These are phyloP conservation scores for Caenorhabditis zanzibari DNA, from an alignment of 2,888 invertebrate species.

Conservation along the genomic window DNA sequence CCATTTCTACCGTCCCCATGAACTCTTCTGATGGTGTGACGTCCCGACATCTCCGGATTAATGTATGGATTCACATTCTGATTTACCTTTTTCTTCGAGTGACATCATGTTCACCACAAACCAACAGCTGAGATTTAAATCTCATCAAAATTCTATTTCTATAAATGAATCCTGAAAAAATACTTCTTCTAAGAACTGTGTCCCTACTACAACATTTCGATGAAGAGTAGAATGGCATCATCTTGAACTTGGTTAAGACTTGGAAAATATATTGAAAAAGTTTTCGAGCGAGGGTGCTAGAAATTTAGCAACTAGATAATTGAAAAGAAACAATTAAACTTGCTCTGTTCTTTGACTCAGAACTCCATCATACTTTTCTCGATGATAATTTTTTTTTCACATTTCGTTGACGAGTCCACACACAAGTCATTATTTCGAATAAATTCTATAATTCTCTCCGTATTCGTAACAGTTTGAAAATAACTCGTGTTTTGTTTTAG, in stretches of 20 bases:
- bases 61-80: too few species aligned
- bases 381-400: not conserved
- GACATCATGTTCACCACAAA: too few species aligned
- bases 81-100: too few species aligned
- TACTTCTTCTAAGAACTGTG: too few species aligned
- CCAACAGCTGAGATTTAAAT: too few species aligned
- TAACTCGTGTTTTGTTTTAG: not conserved
- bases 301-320: constrained; percentile 21
- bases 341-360: constrained; percentile 25
- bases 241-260: not conserved
- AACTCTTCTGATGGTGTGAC: too few species aligned
- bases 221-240: not conserved
- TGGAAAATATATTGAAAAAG: constrained; percentile 12
- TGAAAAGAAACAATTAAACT: constrained; percentile 25
- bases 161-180: too few species aligned
- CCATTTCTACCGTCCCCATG: too few species aligned
- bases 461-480: not conserved
- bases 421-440: not conserved
- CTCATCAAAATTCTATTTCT: too few species aligned
- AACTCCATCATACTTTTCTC: constrained; percentile 1
- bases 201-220: not conserved
- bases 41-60: too few species aligned
- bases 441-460: not conserved
- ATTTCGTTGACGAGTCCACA: not conserved
- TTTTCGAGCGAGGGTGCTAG: constrained; percentile 8